Conservation (phyloP, 2,113 vertebrate species). For the Origma solitaria region DNA sequence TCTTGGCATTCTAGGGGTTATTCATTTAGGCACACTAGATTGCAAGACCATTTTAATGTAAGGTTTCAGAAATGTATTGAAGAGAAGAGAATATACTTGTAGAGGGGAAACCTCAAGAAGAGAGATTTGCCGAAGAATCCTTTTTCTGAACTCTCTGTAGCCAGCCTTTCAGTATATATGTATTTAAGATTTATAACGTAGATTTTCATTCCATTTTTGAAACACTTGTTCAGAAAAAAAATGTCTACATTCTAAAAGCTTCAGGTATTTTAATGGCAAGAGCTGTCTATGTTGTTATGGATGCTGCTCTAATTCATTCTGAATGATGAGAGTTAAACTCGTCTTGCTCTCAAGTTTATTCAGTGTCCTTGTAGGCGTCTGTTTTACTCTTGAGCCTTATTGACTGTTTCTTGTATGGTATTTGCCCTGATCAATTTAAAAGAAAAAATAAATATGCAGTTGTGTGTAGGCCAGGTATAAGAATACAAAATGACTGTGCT, state of each 20-base stretch:
- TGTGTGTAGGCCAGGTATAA: slow-evolving; percentile 63
- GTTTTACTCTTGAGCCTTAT: neutral
- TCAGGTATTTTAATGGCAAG: neutral
- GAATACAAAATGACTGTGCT: slow-evolving; percentile 24
- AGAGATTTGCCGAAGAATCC: neutral
- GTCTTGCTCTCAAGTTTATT: neutral
- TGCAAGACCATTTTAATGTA: neutral
- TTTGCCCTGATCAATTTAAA: neutral
- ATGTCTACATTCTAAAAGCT: neutral
- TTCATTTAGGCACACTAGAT: neutral
- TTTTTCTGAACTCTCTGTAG: neutral
- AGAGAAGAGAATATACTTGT: neutral
- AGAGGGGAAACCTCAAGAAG: neutral
- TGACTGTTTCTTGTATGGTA: neutral
- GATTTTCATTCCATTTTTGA: neutral
- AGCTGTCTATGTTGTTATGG: neutral
- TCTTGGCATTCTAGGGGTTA: neutral
- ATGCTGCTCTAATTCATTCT: neutral
- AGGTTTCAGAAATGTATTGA: neutral
- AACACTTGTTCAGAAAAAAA: neutral
- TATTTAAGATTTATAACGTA: neutral
- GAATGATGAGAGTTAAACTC: neutral
- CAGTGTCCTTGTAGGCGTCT: neutral
- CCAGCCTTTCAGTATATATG: neutral
- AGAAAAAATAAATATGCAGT: neutral